Percentiles rank a stretch among this genome's conserved stretches.
Conservation (phyloP, 2,797 vertebrate genomes). For the Scolopax rusticola region DNA sequence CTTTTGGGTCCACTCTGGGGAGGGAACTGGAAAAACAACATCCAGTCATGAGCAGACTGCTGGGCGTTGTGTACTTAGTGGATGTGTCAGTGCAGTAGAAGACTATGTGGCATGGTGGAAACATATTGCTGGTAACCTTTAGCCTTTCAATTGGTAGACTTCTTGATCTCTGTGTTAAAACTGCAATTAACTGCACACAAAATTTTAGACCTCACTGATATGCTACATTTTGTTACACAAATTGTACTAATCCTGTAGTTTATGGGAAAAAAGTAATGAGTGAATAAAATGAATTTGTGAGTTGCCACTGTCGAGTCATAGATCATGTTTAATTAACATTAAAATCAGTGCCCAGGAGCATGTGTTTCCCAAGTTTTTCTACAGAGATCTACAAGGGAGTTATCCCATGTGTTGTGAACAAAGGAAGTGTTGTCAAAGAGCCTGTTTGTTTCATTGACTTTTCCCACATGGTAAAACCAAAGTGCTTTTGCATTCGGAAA, state of each 20-base stretch:
- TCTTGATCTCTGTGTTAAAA: not conserved
- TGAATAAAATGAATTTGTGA: not conserved
- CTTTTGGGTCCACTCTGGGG: not conserved
- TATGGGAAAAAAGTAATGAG: not conserved
- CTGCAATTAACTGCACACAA: not conserved
- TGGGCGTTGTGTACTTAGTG: too few species aligned
- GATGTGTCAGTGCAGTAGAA: not conserved
- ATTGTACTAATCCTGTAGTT: not conserved
- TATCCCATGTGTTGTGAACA: not conserved
- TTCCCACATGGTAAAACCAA: not conserved
- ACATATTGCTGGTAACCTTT: not conserved
- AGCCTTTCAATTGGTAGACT: not conserved
- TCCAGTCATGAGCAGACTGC: not conserved
- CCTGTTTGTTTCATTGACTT: not conserved
- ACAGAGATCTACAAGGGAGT: not conserved
- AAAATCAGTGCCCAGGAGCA: not conserved
- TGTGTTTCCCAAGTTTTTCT: not conserved
- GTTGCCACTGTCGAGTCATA: not conserved
- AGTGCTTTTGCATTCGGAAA: not conserved
- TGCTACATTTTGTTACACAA: not conserved
- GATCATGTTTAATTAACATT: not conserved
- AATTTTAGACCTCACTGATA: not conserved
- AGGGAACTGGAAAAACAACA: accelerated
- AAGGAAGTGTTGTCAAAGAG: not conserved
- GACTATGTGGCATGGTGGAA: not conserved